These are phyloP conservation scores for Leptinotarsa defecta DNA, from an alignment of 1,140 invertebrate genomes.

Conservation along the genomic window DNA sequence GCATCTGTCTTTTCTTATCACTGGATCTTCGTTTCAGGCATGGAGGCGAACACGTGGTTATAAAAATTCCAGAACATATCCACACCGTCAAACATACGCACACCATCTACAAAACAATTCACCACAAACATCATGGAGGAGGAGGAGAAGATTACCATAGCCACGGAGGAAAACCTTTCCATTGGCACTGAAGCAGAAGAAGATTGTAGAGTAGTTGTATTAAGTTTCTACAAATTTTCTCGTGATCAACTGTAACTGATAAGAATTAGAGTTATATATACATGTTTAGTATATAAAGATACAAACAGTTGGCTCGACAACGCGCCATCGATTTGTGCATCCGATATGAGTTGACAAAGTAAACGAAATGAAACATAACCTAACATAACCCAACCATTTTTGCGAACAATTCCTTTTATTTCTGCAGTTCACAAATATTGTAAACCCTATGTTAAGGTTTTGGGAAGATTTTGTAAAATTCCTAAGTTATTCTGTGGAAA, in stretches of 20 bases:
- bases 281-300: no score
- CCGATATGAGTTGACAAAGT: no score
- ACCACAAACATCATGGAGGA: slow-evolving; percentile 55
- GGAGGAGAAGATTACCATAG: slow-evolving; percentile 29
- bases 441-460: no score
- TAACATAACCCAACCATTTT: no score
- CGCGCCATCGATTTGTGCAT: no score
- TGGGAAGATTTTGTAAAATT: no score
- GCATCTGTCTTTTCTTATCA: no score
- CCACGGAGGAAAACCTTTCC: slow-evolving; percentile 34
- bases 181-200: slow-evolving; percentile 27
- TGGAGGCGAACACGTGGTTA: slow-evolving; percentile 60
- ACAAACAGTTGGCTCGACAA: no score
- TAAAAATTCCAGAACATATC: slow-evolving; percentile 65
- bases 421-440: no score
- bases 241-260: not conserved
- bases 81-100: slow-evolving; percentile 69
- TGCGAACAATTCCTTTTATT: no score
- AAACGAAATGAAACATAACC: no score
- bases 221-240: not conserved
- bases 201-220: not conserved
- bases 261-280: not conserved
- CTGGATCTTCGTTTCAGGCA: slow-evolving; percentile 15
- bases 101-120: slow-evolving; percentile 67
- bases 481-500: no score